phyloP scores from a whole-genome alignment of 2,888 invertebrate species.

The Megalurothrips usitatus region DNA sequence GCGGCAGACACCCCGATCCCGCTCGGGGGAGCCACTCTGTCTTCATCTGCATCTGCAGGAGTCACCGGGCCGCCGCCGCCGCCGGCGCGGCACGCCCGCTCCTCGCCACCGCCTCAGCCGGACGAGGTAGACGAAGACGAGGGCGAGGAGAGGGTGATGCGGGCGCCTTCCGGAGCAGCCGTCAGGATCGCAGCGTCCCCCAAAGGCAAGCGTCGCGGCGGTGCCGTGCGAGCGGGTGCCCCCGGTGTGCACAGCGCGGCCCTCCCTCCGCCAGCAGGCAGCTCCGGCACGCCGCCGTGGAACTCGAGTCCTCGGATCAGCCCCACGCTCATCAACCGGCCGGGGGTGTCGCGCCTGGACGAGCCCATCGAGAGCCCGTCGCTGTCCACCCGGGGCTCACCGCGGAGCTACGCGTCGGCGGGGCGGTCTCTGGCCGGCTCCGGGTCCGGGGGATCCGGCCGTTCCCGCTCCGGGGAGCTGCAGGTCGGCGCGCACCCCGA shows the following conservation, averaged over 20 bases:
- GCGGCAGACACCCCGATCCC: too few relatives aligned
- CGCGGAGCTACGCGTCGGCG: too few relatives aligned
- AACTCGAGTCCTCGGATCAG: neutral
- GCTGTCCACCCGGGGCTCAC: too few relatives aligned
- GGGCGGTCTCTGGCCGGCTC: neutral
- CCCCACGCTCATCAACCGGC: neutral
- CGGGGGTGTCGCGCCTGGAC: neutral
- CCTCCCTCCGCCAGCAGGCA: too few relatives aligned
- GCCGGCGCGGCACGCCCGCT: neutral
- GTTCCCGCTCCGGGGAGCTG: neutral
- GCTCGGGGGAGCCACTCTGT: too few relatives aligned
- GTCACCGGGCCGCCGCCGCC: neutral
- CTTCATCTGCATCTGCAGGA: too few relatives aligned
- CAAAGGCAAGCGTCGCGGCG: neutral
- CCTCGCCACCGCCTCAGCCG: neutral
- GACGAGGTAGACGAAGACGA: neutral
- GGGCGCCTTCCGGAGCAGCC: too few relatives aligned
- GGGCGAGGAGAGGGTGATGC: too few relatives aligned
- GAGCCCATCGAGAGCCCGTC: neutral
- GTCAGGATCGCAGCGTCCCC: too few relatives aligned
- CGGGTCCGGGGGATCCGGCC: neutral
- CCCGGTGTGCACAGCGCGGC: too few relatives aligned
- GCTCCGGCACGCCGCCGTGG: conserved; percentile 7
- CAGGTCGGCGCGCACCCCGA: neutral
- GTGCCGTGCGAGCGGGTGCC: neutral